Evolutionary conservation across 2,113 vertebrate genomes (phyloP), one percentile per base, ranked within the genome.

Genomic region (Ammodytes marinus): DNA sequence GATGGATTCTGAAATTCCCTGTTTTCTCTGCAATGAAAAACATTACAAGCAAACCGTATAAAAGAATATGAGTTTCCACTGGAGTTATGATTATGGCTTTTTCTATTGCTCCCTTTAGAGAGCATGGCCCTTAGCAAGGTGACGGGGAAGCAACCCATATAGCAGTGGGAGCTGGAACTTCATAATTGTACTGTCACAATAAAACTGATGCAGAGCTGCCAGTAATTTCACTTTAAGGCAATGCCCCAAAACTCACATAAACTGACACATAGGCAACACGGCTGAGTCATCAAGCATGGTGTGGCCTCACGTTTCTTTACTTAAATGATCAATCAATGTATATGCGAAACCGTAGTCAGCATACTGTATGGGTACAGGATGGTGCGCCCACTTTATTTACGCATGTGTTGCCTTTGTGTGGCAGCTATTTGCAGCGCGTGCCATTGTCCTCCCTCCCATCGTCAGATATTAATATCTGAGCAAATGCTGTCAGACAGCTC

Each of bases 111-210:
- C 89, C 78, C 83, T 78, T 87, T 77, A 77, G 90, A 90, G 84
- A 77, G 77, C 73, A 5, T 55, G 88, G 88, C 87, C 90, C 86
- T 80, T 76, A 89, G 92, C 91, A 86, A 90, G 90, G 84, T 90
- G 91, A 91, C 90, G 55, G 77, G 82, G 69, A 86, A 77, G 82
- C 82, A 57, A 78, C 86, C 69, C 74, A 69, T 82, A 81, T 6
- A 82, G 83, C 84, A 59, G 82, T 83, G 86, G 79, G 88, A 91
- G 84, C 72, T 35, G 80, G 71, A 84, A 89, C 86, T 90, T 93
- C 83, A 91, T 91, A 90, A 93, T 93, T 90, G 86, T 88, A 80
- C 84, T 92, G 90, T 89, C 90, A 87, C 87, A 83, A 93, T 94
- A 93, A 93, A 94, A 93, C 78, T 93, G 90, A 93, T 91, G 88